These are phyloP conservation scores for Plagodis dolabraria DNA, from an alignment of 2,888 invertebrate species.

Conservation along the genomic window DNA sequence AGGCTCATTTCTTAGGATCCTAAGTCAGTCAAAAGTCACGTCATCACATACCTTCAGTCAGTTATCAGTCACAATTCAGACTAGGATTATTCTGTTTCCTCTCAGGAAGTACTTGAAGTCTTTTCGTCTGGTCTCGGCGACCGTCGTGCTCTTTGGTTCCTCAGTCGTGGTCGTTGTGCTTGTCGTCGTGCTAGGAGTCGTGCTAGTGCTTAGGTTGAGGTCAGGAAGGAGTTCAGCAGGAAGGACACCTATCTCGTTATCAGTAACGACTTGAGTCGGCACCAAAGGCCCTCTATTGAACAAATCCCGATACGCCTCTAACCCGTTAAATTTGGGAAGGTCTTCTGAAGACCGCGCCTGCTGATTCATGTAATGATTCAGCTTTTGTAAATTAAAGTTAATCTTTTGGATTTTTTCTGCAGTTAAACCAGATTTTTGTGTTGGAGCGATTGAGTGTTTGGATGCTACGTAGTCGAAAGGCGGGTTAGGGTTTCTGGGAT, in stretches of 20 bases:
- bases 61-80: slow-evolving; percentile 66
- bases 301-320: slow-evolving; percentile 60
- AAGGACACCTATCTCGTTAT: slow-evolving; percentile 75
- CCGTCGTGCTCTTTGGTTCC: slow-evolving; percentile 53
- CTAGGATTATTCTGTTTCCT: slow-evolving; percentile 79
- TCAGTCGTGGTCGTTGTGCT: slow-evolving; percentile 52
- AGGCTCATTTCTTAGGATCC: slow-evolving; percentile 11
- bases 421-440: slow-evolving; percentile 57
- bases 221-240: slow-evolving; percentile 69
- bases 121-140: slow-evolving; percentile 64
- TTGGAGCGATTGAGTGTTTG: slow-evolving; percentile 56
- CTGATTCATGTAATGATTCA: slow-evolving; percentile 60
- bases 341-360: slow-evolving; percentile 71
- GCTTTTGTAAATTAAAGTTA: slow-evolving; percentile 67
- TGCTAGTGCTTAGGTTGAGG: slow-evolving; percentile 44
- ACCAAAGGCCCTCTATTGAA: slow-evolving; percentile 61
- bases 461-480: slow-evolving; percentile 62
- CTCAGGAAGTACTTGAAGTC: slow-evolving; percentile 76
- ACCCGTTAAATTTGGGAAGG: slow-evolving; percentile 56
- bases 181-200: slow-evolving; percentile 42
- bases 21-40: slow-evolving; percentile 30
- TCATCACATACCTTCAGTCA: slow-evolving; percentile 43
- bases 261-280: slow-evolving; percentile 71
- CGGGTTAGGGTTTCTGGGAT: slow-evolving; percentile 59
- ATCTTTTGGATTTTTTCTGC: slow-evolving; percentile 75